Evolutionary conservation across 2,113 vertebrate genomes (phyloP), one percentile per base, ranked within the genome.

Genomic region (Ancistrus triradiatus): DNA sequence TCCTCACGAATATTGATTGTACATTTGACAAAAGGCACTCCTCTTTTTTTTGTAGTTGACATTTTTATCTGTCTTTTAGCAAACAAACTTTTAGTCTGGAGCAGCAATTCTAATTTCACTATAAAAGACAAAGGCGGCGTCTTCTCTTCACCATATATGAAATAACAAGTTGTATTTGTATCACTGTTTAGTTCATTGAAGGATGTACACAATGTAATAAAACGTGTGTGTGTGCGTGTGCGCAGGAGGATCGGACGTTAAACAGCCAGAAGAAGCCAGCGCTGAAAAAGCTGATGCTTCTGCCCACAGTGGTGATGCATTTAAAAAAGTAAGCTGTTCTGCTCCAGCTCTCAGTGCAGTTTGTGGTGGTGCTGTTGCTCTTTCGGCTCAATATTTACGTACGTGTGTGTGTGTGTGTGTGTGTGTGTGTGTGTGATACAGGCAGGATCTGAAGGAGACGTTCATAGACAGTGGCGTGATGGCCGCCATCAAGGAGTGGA

Each of bases 401-500:
- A 15, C 21, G 7, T n/a, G 9, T 9, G 6, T 33, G 9, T 59
- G 46, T 85, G 63, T 81, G 21, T 59, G 24, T 68, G 50, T n/a
- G 9, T 9, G 6, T 33, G 9, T 59, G 46, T 85, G 63, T 81
- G 21, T 59, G 24, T 68, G 50, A 75, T 77, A 24, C 77, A 99
- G 96, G 61, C 96, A 99, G 77, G 96, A 99, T 78, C 73, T 99
- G 72, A 98, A 98, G 83, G 96, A 99, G 76, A 98, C 96, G 7
- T 99, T 99, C 66, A 99, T 99, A 37, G 96, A 99, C 77, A 97
- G 95, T n/a, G 96, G 96, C 0, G 95, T 98, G 68, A 98, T 99
- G 95, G 89, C 90, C 27, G 96, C 96, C 59, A 99, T 99, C 58
- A 98, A 97, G 78, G 96, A 98, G 66, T 99, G 96, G 96, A 96